Evolutionary conservation across 2,113 vertebrate genomes (phyloP).

Genomic region (Ophiodon elongatus): DNA sequence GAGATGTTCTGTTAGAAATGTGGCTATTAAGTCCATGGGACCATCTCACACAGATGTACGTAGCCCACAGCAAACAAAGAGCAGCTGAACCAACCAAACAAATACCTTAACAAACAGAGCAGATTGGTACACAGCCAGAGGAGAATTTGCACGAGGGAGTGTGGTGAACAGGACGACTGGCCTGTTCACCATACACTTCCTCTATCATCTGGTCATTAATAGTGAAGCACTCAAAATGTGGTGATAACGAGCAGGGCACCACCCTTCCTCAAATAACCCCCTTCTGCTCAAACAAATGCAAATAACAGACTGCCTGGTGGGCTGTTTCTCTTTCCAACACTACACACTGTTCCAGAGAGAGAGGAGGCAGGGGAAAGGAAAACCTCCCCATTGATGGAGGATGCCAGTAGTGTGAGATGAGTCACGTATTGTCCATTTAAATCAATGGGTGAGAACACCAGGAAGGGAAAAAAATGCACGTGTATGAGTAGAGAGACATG

Average conservation of each 20-base stretch:
- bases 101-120: conserved; percentile 57
- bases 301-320: conserved; percentile 39
- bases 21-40: conserved; percentile 12
- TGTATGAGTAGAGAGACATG: conserved; percentile 60
- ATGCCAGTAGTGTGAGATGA: conserved; percentile 42
- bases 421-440: conserved; percentile 63
- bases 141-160: conserved; percentile 32
- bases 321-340: conserved; percentile 13
- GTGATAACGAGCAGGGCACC: conserved; percentile 34
- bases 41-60: conserved; percentile 36
- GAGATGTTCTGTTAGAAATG: conserved; percentile 5
- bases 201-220: conserved; percentile 34
- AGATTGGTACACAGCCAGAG: conserved; percentile 44
- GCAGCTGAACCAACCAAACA: conserved; percentile 62
- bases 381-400: conserved; percentile 49
- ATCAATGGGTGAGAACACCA: conserved; percentile 68
- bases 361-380: conserved; percentile 1
- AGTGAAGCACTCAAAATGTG: conserved; percentile 21
- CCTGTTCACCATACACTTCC: neutral
- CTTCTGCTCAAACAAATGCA: conserved; percentile 35
- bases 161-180: neutral
- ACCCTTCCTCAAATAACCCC: conserved; percentile 22
- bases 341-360: conserved; percentile 32
- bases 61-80: conserved; percentile 33
- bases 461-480: conserved; percentile 18